Evolutionary conservation across 2,113 vertebrate genomes (phyloP).

Genomic region (Gila orcuttii): DNA sequence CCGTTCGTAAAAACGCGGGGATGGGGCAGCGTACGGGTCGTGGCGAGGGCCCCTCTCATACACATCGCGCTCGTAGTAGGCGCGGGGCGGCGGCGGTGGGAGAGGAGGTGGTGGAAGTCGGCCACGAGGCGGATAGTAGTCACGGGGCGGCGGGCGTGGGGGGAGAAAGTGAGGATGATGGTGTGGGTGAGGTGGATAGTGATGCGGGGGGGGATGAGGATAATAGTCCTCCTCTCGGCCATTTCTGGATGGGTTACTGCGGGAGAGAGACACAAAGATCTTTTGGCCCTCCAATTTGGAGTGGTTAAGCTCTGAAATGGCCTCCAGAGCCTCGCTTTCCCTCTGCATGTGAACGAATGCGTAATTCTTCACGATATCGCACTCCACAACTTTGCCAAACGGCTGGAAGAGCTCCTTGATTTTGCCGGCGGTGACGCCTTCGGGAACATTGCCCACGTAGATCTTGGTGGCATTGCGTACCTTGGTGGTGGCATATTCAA

Average conservation of each 20-base stretch:
- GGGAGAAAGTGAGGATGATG: slow-evolving; percentile 56
- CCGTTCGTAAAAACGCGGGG: slow-evolving; percentile 60
- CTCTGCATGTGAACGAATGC: slow-evolving; percentile 78
- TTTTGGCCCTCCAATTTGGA: slow-evolving; percentile 72
- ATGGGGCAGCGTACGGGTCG: slow-evolving; percentile 65
- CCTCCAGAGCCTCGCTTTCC: slow-evolving; percentile 72
- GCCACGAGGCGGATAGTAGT: slow-evolving; percentile 58
- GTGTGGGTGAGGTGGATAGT: slow-evolving; percentile 60
- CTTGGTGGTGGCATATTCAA: slow-evolving; percentile 75
- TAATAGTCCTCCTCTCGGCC: slow-evolving; percentile 57
- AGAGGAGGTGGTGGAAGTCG: slow-evolving; percentile 60
- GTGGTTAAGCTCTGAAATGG: slow-evolving; percentile 71
- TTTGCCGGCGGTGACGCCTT: slow-evolving; percentile 69
- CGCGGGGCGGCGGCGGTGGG: slow-evolving; percentile 57
- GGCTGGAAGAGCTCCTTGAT: slow-evolving; percentile 74
- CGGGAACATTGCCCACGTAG: slow-evolving; percentile 75
- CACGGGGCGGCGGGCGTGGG: slow-evolving; percentile 55
- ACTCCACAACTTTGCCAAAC: slow-evolving; percentile 75
- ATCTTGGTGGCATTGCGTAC: slow-evolving; percentile 77
- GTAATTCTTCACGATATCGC: slow-evolving; percentile 76
- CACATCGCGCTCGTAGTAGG: slow-evolving; percentile 68
- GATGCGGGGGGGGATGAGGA: slow-evolving; percentile 54
- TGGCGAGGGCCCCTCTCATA: slow-evolving; percentile 65
- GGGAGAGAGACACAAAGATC: slow-evolving; percentile 73
- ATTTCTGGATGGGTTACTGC: slow-evolving; percentile 69